A percentile compares a stretch with the other conserved stretches of the same genome.
Conservation (phyloP, 2,113 vertebrate species). For the Pachypanchax playfairii region DNA sequence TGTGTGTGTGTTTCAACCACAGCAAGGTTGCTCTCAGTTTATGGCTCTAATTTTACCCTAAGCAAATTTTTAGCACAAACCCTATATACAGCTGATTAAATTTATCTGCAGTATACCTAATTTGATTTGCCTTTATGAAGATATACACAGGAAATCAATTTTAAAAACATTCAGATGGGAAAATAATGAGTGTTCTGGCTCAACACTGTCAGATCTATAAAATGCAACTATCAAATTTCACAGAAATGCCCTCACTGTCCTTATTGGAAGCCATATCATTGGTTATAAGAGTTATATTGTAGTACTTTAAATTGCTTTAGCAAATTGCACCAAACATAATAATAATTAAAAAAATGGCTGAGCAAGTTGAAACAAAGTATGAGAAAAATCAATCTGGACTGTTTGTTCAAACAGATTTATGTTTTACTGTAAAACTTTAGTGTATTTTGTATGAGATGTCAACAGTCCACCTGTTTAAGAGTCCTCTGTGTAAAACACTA, state of each 20-base stretch:
- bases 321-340: slow-evolving; percentile 3
- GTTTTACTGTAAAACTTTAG: neutral
- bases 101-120: slow-evolving; percentile 9
- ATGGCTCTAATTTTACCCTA: neutral
- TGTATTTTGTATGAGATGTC: neutral
- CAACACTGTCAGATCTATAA: slow-evolving; percentile 12
- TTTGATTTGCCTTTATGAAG: slow-evolving; percentile 12
- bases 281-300: neutral
- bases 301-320: slow-evolving; percentile 6
- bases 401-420: neutral
- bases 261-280: neutral
- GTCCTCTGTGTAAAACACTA: no score
- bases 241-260: slow-evolving; percentile 15
- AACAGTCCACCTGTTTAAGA: no score
- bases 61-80: neutral
- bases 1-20: neutral
- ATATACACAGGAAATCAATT: slow-evolving; percentile 7
- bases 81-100: neutral
- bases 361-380: neutral
- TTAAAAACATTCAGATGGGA: slow-evolving; percentile 17
- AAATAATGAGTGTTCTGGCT: slow-evolving; percentile 9
- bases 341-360: neutral
- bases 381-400: neutral
- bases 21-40: neutral
- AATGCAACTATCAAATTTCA: slow-evolving; percentile 16